Base-by-base conservation (phyloP, 2,797 vertebrate species). In the Diceros bicornis region DNA sequence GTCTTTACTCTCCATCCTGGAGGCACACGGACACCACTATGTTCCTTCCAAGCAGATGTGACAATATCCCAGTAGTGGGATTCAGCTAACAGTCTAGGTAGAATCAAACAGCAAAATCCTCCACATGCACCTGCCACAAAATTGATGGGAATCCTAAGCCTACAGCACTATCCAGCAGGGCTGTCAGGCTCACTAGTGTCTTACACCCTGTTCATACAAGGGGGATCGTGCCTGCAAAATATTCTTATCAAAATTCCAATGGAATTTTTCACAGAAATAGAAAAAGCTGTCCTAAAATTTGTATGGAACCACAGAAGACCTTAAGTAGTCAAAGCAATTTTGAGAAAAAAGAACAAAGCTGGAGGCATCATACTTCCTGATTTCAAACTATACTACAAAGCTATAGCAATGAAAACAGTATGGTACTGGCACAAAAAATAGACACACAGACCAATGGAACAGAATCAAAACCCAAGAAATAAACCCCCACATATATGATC, bases 381-480 rank as follows among this genome's bases (percentile, higher is more conserved):
- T 52, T 77, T 96, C 72, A 50, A 83, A 78, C 7, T 74, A 37
- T 87, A 59, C 14, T 21, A 25, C 52, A 69, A 95, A 79, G 12
- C 34, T 64, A 71, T 6, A 79, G 9, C 34, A 29, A 86, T 85
- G 82, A 79, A 89, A 93, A 78, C 47, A 69, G 34, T 11, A 44
- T 34, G 13, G 17, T 7, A 29, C 61, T 69, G 17, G 11, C 52
- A 84, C 32, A 75, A 47, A 47, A 96, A 77, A 77, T 8, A 41
- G 14, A n/a, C 7, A 69, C 34, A 20, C 4, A 64, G 47, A 37
- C 32, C 47, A 59, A 64, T 7, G 20, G 17, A 87, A 66, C 18
- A 87, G 84, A 95, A n/a, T 59, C 44, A 50, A 82, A 47, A 74
- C 50, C 37, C 68, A 82, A 88, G 50, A 92, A 82, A 82, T 66